Base-by-base conservation (phyloP, 2,797 vertebrate genomes). In the Coregonus ussuriensis region DNA sequence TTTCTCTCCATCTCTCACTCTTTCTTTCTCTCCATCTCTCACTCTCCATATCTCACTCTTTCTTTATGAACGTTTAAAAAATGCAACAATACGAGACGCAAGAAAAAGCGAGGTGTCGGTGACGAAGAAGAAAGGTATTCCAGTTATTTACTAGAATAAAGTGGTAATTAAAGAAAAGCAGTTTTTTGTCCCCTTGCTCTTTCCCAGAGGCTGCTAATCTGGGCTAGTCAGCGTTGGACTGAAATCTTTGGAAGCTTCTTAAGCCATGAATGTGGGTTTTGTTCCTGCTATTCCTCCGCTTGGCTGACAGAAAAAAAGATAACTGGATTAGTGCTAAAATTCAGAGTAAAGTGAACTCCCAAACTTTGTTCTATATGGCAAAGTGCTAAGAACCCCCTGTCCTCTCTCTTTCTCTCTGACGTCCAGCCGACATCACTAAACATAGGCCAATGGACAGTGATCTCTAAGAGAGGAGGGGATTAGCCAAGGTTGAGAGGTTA, bases 301-400 rank as follows among this genome's bases (percentile, higher is more conserved):
- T 95, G 93, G 93, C 93, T 95, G 94, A 93, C 93, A 94, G 94
- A 95, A 95, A 95, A 95, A 95, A 95, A 95, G 94, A 93, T 95
- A 95, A 94, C 92, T 95, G 93, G 94, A 95, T 95, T 95, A 95
- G 94, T 92, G 91, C 91, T 93, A 92, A 95, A 95, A 95, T 95
- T 95, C 93, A 93, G 92, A 94, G 93, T 94, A 94, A 95, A 94
- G 93, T 95, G 94, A 94, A 94, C 94, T 95, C 94, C 92, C 91
- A 94, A 94, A 93, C 90, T 91, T 93, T 92, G 93, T 91, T 93
- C 93, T 94, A 91, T 94, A 92, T 91, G 89, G 90, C 90, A 92
- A 91, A 92, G 89, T 91, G 89, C 90, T 90, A 90, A 76, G 63
- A 0, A 87, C 85, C 88, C 85, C 79, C 86, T 81, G 81, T 82